Percentiles rank a stretch among this genome's conserved stretches.
Conservation (phyloP, 2,113 vertebrate species). For the Lucifuga dentata region DNA sequence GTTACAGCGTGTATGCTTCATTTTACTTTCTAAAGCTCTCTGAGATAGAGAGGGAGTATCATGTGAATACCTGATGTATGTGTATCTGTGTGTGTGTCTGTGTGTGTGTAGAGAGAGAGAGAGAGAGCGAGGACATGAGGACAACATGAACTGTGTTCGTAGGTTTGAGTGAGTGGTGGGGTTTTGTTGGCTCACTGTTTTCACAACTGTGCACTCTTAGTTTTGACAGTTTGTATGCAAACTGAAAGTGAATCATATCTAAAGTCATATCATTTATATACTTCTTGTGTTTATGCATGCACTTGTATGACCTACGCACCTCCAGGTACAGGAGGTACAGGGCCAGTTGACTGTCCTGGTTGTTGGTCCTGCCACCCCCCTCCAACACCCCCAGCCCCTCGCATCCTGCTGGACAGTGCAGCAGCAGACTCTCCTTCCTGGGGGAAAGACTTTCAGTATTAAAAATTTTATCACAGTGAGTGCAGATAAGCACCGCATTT, state of each 20-base stretch:
- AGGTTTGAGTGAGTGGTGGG: too few species aligned
- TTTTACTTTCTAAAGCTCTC: neutral
- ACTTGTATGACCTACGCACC: slow-evolving; percentile 52
- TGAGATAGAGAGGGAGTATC: neutral
- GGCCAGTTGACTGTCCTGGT: slow-evolving; percentile 32
- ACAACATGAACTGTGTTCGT: too few species aligned
- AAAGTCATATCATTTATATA: too few species aligned
- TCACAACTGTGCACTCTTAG: too few species aligned
- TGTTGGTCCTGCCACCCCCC: slow-evolving; percentile 51
- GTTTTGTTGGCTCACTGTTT: too few species aligned
- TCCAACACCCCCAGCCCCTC: slow-evolving; percentile 74
- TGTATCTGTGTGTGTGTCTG: neutral
- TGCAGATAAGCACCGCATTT: neutral
- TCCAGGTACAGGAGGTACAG: slow-evolving; percentile 80
- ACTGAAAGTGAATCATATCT: too few species aligned
- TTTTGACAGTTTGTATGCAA: too few species aligned
- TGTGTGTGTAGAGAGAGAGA: too few species aligned
- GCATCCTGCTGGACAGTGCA: slow-evolving; percentile 71
- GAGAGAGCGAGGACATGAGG: too few species aligned
- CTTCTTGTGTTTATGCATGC: too few species aligned
- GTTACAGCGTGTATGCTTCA: slow-evolving; percentile 18
- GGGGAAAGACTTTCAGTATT: slow-evolving; percentile 1
- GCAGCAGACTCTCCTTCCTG: slow-evolving; percentile 70
- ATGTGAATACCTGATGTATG: neutral
- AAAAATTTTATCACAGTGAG: neutral